Percentiles rank a stretch among this genome's conserved stretches.
Evolutionary conservation across 64 coral and sea anemone species (phyloP).

Genomic region (Orbicella faveolata): DNA sequence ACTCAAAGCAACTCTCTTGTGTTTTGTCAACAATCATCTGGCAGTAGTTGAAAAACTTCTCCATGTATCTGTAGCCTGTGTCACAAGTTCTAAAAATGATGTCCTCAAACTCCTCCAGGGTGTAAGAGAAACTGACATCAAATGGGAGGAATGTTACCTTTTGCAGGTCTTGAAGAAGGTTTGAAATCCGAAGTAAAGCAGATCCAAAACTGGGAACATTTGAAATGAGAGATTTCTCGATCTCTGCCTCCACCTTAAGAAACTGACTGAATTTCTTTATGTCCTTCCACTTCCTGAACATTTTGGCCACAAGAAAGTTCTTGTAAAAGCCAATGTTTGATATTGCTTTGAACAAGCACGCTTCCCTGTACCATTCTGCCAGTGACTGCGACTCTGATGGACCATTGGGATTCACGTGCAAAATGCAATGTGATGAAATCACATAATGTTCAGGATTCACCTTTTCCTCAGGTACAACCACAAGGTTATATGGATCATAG

Average conservation of each 20-base stretch:
- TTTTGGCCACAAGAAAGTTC: conserved; percentile 85
- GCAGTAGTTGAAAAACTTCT: conserved; percentile 89
- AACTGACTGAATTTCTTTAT: conserved; percentile 85
- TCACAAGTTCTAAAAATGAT: conserved; percentile 61
- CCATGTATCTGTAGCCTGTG: conserved; percentile 69
- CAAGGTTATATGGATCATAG: conserved; percentile 94
- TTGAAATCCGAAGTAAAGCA: conserved; percentile 83
- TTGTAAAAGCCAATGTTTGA: conserved; percentile 86
- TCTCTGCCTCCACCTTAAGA: conserved; percentile 60
- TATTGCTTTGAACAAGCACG: conserved; percentile 79
- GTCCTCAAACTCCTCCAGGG: conserved; percentile 88
- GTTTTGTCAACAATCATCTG: conserved; percentile 92
- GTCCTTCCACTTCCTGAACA: conserved; percentile 87
- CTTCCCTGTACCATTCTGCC: conserved; percentile 92
- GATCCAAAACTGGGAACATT: conserved; percentile 98
- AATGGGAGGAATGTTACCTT: conserved; percentile 92
- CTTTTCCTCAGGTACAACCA: conserved; percentile 81
- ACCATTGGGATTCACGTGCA: conserved; percentile 71
- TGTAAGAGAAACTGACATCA: conserved; percentile 72
- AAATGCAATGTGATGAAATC: conserved; percentile 89
- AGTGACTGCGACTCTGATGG: conserved; percentile 89
- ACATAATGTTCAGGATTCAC: conserved; percentile 97
- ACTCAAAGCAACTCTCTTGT: conserved; percentile 95
- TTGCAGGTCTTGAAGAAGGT: conserved; percentile 74
- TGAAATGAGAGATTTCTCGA: conserved; percentile 75